Evolutionary conservation across 2,113 vertebrate genomes (phyloP).

Genomic region (Macaca fascicularis): T2T-MFA8v1.1 NC_088378.1:135576001-135576500

Average conservation of each 20-base stretch:
- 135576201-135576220: background rate
- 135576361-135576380: background rate
- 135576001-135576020: background rate
- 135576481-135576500: background rate
- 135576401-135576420: constrained; percentile 26
- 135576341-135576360: background rate
- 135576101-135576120: background rate
- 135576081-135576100: background rate
- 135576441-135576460: constrained; percentile 1
- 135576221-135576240: constrained; percentile 7
- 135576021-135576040: background rate
- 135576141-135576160: background rate
- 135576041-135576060: background rate
- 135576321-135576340: background rate
- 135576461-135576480: background rate
- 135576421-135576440: constrained; percentile 19
- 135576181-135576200: constrained; percentile 5
- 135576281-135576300: constrained; percentile 4
- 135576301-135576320: background rate
- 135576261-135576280: background rate
- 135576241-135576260: background rate
- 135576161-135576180: background rate
- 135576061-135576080: background rate
- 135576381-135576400: background rate
- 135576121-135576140: constrained; percentile 9